Evolutionary conservation across 53 echinoderm and acorn worm species (phyloP).

Genomic region (Zoroaster sp.): DNA sequence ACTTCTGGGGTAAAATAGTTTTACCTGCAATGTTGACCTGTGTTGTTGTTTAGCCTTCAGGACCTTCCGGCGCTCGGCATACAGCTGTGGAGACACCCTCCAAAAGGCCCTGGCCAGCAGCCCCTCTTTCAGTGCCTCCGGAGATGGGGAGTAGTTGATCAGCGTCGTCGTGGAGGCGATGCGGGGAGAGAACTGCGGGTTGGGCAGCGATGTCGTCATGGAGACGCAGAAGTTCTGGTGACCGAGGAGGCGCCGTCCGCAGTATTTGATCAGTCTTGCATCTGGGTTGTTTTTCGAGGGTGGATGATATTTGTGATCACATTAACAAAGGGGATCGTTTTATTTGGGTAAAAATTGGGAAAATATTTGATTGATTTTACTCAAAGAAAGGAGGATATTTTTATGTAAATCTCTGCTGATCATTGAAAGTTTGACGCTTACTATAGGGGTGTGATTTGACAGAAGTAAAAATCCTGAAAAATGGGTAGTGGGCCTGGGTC

Average conservation of each 20-base stretch:
- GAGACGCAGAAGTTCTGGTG: constrained; percentile 90
- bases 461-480: no score
- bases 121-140: constrained; percentile 78
- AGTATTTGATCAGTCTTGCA: constrained; percentile 96
- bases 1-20: no score
- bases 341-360: no score
- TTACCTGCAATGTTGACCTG: constrained; percentile 85
- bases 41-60: constrained; percentile 79
- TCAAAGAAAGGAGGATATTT: not conserved
- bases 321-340: no score
- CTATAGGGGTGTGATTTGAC: no score
- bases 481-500: no score
- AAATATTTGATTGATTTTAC: not conserved
- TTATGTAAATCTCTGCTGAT: no score
- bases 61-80: constrained; percentile 80
- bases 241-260: constrained; percentile 84
- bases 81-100: constrained; percentile 78
- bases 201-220: constrained; percentile 73
- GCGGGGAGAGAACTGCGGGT: constrained; percentile 75
- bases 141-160: constrained; percentile 82
- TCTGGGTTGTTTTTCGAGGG: constrained; percentile 47
- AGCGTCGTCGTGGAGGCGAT: constrained; percentile 86
- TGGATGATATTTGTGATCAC: not conserved
- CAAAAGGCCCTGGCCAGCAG: constrained; percentile 66
- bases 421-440: no score